Evolutionary conservation across 2,797 vertebrate genomes (phyloP), one percentile per base, ranked within the genome.

Genomic region (Pelodytes ibericus): DNA sequence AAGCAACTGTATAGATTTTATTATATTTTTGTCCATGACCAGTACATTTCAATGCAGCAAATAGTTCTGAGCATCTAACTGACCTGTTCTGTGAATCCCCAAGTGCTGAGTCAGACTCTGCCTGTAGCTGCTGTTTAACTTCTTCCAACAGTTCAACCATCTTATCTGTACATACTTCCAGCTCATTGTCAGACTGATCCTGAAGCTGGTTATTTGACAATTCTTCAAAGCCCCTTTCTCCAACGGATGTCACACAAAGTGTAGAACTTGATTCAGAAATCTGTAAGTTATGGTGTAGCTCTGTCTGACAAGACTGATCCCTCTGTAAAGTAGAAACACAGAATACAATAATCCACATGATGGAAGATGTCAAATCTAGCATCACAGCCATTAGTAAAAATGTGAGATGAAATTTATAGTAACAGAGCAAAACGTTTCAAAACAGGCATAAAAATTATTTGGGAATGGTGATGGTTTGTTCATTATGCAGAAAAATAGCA

Each of bases 81-180:
- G 13, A 98, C 96, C 93, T 94, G 71, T 80, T 86, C 73, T 88
- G 87, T 30, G 89, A 89, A 81, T 92, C 86, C 74, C 15, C 76
- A 25, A 95, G 82, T 80, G 82, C 91, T 51, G 85, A 76, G 0
- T 91, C 86, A 6, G 82, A 83, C 74, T 94, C 92, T 70, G 92
- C 87, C 79, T 89, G 85, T 15, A 93, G 82, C 16, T 71, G 62
- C 30, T 75, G 73, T 0, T 71, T 83, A 13, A 88, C 70, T 31
- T 90, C 87, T 74, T 93, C 90, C 62, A 91, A 83, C 60, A 93
- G 90, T 58, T 83, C 57, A 20, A 86, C 85, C 86, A 88, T 88
- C 25, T 80, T 80, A 1, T 29, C 84, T 81, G 86, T 89, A 20
- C 83, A 87, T n/a, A 25, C 85, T 64, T 81, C 84, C 61, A 90